Percentiles rank a stretch among this genome's conserved stretches.
Evolutionary conservation across 2,113 vertebrate genomes (phyloP).

Genomic region (Perca flavescens): DNA sequence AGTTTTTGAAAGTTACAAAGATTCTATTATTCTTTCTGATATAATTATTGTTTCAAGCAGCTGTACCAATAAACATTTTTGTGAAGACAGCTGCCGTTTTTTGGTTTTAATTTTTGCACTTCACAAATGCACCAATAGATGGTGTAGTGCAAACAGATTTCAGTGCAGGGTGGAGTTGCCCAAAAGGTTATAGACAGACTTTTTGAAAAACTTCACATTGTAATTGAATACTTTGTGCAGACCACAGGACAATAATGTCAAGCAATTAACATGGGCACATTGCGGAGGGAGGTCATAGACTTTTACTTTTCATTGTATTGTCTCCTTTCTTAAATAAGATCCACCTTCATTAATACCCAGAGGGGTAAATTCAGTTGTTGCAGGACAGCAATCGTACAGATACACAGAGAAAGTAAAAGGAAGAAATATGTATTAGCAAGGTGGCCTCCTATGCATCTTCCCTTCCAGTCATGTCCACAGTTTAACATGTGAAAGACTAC

Average conservation of each 20-base stretch:
- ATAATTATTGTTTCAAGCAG: slow-evolving; percentile 21
- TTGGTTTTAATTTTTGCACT: slow-evolving; percentile 21
- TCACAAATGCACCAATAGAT: slow-evolving; percentile 56
- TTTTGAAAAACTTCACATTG: slow-evolving; percentile 4
- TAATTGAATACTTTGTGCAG: not conserved
- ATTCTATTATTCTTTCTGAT: not conserved
- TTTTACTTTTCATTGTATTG: not conserved
- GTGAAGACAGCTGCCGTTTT: not conserved
- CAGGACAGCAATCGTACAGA: no score
- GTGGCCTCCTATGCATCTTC: not conserved
- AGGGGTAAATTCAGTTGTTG: no score
- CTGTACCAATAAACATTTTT: slow-evolving; percentile 41
- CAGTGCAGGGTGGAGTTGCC: slow-evolving; percentile 32
- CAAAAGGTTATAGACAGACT: not conserved
- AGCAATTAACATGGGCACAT: not conserved
- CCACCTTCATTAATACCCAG: not conserved
- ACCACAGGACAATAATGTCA: not conserved
- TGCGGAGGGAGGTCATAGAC: not conserved
- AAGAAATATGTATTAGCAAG: not conserved
- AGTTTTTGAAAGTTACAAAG: slow-evolving; percentile 15
- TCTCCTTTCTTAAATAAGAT: not conserved
- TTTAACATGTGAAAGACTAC: not conserved
- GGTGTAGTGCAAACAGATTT: slow-evolving; percentile 8
- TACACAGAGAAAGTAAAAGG: not conserved
- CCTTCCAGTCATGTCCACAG: not conserved